These are phyloP conservation scores for Platycheirus rosarum DNA, from an alignment of 2,888 invertebrate genomes.

Conservation along the genomic window DNA sequence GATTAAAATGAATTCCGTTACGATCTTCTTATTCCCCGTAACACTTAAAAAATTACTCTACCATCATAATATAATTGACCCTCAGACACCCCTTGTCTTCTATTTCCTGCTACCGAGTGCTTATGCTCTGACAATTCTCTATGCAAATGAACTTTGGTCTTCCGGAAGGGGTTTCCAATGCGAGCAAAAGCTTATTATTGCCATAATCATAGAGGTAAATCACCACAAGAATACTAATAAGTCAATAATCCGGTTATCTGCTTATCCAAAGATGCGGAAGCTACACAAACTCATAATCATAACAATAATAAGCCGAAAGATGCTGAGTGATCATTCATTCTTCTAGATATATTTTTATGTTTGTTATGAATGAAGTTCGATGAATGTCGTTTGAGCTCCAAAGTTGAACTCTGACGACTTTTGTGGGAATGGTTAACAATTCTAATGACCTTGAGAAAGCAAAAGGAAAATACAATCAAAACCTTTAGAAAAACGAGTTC, in stretches of 20 bases:
- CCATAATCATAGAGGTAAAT: conserved; percentile 1
- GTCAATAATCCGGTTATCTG: conserved; percentile 46
- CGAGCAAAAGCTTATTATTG: not conserved
- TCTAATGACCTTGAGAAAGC: not conserved
- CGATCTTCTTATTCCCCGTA: too few species aligned
- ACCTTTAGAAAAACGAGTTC: conserved; percentile 2
- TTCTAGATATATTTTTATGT: not conserved
- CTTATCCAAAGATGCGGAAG: conserved; percentile 35
- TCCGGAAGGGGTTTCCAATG: conserved; percentile 29
- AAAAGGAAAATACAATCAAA: not conserved
- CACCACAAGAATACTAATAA: conserved; percentile 12
- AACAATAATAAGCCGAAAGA: not conserved
- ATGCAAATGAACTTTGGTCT: conserved; percentile 16
- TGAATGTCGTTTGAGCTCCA: not conserved
- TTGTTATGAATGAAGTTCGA: conserved; percentile 31
- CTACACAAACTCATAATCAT: not conserved
- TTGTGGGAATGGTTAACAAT: conserved; percentile 15
- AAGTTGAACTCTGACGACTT: conserved; percentile 35
- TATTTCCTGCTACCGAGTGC: too few species aligned
- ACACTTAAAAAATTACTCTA: too few species aligned
- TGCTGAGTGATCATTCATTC: conserved; percentile 20
- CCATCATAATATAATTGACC: too few species aligned
- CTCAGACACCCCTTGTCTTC: not conserved
- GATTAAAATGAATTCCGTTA: too few species aligned
- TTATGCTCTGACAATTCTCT: not conserved